phyloP scores from a whole-genome alignment of 2,113 vertebrate genomes.

The Trachemys scripta region DNA sequence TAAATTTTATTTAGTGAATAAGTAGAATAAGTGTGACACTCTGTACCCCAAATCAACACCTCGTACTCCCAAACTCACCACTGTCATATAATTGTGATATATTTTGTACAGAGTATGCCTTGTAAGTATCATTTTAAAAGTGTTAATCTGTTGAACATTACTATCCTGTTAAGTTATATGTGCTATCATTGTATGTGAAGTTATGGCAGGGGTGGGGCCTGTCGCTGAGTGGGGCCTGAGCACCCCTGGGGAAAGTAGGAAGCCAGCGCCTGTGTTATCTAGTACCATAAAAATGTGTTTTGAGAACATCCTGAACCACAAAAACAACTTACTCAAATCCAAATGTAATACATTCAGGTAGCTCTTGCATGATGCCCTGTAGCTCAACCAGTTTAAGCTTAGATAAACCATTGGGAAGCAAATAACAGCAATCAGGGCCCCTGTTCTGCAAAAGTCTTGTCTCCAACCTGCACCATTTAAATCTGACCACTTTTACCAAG shows the following conservation, averaged over 20 bases:
- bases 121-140: no score
- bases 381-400: not conserved
- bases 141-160: no score
- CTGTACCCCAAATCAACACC: no score
- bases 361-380: not conserved
- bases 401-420: not conserved
- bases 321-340: not conserved
- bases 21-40: not conserved
- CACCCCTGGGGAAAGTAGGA: no score
- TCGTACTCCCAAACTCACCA: no score
- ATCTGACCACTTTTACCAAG: not conserved
- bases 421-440: not conserved
- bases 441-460: not conserved
- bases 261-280: no score
- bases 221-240: no score
- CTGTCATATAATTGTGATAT: no score
- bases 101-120: no score
- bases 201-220: no score
- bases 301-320: not conserved
- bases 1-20: conserved; percentile 6
- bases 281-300: not conserved
- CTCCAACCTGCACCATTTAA: not conserved
- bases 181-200: no score
- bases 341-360: not conserved
- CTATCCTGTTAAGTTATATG: no score